Conservation (phyloP, 2,113 vertebrate species). For the Opisthocomus hoazin region DNA sequence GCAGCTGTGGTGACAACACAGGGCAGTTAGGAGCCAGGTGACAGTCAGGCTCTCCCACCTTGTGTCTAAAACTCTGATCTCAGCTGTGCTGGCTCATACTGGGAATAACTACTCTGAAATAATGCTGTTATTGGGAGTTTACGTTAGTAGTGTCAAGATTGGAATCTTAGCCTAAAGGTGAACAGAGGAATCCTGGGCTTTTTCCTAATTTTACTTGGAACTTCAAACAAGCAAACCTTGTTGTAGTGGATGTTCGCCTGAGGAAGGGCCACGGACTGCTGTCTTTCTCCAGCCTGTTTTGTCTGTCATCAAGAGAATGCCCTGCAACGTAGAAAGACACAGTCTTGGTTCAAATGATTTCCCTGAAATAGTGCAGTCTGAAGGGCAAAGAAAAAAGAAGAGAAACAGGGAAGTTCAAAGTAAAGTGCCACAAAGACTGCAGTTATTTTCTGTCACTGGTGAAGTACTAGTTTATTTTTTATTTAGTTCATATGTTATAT, state of each 20-base stretch:
- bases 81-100: neutral
- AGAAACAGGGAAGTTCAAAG: neutral
- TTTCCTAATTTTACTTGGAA: neutral
- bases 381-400: neutral
- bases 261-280: neutral
- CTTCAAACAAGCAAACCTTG: neutral
- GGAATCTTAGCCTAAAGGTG: neutral
- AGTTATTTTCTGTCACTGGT: neutral
- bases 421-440: neutral
- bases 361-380: neutral
- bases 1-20: neutral
- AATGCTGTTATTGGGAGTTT: neutral
- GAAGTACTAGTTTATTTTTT: neutral
- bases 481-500: neutral
- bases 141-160: fast-evolving
- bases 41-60: neutral
- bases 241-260: neutral
- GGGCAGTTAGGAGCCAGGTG: neutral
- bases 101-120: neutral
- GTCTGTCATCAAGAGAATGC: neutral
- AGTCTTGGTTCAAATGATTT: neutral
- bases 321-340: neutral
- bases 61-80: neutral
- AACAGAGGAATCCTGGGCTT: neutral
- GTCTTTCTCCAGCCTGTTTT: neutral